These are phyloP conservation scores for Hephaestus fuliginosus DNA, from an alignment of 2,797 vertebrate genomes.

Conservation along the genomic window DNA sequence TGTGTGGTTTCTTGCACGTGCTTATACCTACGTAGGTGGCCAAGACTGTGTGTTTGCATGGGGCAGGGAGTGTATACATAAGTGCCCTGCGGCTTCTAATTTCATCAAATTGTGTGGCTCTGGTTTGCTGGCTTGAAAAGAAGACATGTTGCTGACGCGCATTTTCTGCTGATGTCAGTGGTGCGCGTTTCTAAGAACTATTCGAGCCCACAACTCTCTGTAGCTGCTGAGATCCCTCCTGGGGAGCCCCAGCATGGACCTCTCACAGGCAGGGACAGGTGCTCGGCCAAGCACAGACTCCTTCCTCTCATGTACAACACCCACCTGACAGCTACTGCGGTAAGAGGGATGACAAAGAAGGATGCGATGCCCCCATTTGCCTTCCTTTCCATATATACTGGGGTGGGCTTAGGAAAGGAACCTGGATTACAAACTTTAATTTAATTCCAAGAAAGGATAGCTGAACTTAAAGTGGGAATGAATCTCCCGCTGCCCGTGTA, in stretches of 20 bases:
- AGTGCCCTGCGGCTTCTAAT: constrained; percentile 50
- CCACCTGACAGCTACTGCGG: constrained; percentile 47
- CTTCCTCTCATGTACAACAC: constrained; percentile 26
- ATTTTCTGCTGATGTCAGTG: constrained; percentile 42
- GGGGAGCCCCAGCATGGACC: constrained; percentile 44
- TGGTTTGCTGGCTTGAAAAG: constrained; percentile 38
- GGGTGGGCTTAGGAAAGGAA: constrained; percentile 23
- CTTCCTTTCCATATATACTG: constrained; percentile 31
- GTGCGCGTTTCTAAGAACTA: constrained; percentile 26
- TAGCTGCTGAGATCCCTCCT: constrained; percentile 52
- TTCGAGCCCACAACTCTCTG: constrained; percentile 24
- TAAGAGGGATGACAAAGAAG: constrained; percentile 59
- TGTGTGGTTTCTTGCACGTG: constrained; percentile 35
- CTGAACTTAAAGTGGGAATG: constrained; percentile 39
- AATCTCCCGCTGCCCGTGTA: constrained; percentile 36
- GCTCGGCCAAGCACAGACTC: constrained; percentile 40
- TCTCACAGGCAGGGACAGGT: constrained; percentile 67
- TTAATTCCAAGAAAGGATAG: constrained; percentile 25
- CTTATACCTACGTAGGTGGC: constrained; percentile 33
- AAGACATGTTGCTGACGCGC: constrained; percentile 27
- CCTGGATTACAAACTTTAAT: constrained; percentile 44
- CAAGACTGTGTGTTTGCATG: constrained; percentile 26
- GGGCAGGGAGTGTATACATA: constrained; percentile 20
- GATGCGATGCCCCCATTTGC: constrained; percentile 57
- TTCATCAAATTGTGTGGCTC: constrained; percentile 29